Base-by-base conservation (phyloP, 1,140 invertebrate species). In the Bemisia tabaci region DNA sequence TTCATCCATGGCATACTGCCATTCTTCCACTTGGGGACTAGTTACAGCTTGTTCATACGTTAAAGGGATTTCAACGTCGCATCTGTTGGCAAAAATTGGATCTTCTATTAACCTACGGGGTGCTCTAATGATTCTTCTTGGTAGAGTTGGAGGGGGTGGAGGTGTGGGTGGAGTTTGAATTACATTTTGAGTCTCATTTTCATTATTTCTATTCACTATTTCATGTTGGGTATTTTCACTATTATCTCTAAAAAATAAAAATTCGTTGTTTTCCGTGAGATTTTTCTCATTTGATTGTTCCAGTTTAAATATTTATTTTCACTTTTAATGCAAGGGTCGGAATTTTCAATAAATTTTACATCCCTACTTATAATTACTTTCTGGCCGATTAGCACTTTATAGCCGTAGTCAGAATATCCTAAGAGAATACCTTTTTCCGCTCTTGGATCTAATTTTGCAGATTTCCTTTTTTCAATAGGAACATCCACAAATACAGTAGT, bases 1-100 rank as follows among this genome's bases (percentile, higher is more conserved):
- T 25, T 63, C 65, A 26, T 71, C 24, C 67, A 72, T 72, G 39
- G 73, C 71, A 48, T 48, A 26, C n/a, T 62, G 65, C 70, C 72
- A 73, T 25, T 70, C 24, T 23, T 68, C 67, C 22, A 9, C 48
- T 23, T 73, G 65, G 27, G 61, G 21, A 39, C 67, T 67, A 11
- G 23, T 26, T 11, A 72, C 48, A 27, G 72, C 71, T 68, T 72
- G 67, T 58, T 64, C 22, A 62, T 61, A 69, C 17, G 69, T 60
- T 61, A 26, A 27, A 1, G 68, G 70, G 21, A 59, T 48, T 11
- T 22, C 21, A 60, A 66, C 63, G 17, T 48, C 17, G 17, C 33
- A 48, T 5, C 17, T 48, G 33, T 48, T 48, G 17, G 33, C 33
- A 48, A 48, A 48, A 48, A 48, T 48, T 48, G 33, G 33, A 48